Evolutionary conservation across 2,888 invertebrate genomes (phyloP), one percentile per base, ranked within the genome.

Genomic region (Stenoptilia bipunctidactyla): DNA sequence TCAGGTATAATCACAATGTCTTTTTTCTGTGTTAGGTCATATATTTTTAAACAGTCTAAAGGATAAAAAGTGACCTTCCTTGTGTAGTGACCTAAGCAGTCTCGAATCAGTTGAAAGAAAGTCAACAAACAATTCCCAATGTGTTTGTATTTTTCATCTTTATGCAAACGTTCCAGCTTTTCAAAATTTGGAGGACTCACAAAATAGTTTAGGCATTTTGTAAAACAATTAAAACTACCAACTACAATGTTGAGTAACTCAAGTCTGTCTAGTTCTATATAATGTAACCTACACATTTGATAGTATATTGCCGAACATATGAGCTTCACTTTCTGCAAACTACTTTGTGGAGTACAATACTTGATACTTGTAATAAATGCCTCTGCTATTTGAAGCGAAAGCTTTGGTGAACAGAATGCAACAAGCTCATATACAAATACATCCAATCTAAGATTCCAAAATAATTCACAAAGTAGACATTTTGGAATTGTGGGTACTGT

Each of bases 381-480:
- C 39, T 54, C 53, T 1, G 68, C 62, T 4, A 83, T 55, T 51
- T 79, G 65, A 30, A 74, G n/a, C 37, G 66, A 62, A 10, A 83
- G 45, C 36, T 59, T 55, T 2, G 82, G 79, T 46, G 61, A 53
- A 40, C 58, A 53, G 40, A 55, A 73, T 8, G 61, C 53, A 42
- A 82, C 65, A 38, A 70, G 53, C 63, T 82, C 80, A 48, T 56
- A 59, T 1, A 71, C 46, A 59, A 69, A 79, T 15, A 46, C 45
- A 4, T 71, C 67, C 66, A 82, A 68, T 35, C 66, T 51, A 1
- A 79, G 53, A 27, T 63, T 62, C 71, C 72, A 79, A 38, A 82
- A 53, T 41, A 82, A 50, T 55, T 80, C 80, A 52, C 73, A 70
- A 63, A 82, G 59, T 2, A 83, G 57, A 46, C 63, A 70, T 52